Percentiles rank a stretch among this genome's conserved stretches.
Evolutionary conservation across 2,797 vertebrate species (phyloP).

Genomic region (Typhlichthys eigenmanni): DNA sequence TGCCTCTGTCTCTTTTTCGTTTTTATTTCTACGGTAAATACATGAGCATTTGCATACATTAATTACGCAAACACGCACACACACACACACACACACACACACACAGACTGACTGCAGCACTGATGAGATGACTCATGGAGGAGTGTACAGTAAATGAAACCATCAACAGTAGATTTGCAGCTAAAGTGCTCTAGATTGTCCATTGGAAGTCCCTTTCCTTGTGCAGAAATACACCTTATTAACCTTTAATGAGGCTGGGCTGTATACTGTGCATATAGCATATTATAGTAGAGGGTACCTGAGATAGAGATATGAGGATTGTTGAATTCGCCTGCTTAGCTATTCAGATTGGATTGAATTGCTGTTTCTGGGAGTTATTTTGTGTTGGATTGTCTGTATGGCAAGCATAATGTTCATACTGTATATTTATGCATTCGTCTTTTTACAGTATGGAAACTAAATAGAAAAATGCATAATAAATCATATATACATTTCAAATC

Average conservation of each 20-base stretch:
- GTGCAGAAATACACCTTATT: too few species aligned
- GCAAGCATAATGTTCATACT: too few species aligned
- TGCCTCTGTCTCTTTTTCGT: background rate
- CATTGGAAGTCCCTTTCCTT: background rate
- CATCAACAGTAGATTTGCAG: background rate
- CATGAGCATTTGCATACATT: background rate
- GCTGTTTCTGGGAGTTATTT: background rate
- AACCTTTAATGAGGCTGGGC: too few species aligned
- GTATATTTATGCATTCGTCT: too few species aligned
- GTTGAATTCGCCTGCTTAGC: background rate
- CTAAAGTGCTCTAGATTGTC: background rate
- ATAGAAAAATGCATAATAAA: too few species aligned
- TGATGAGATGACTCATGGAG: background rate
- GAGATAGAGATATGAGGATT: too few species aligned
- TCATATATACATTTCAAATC: too few species aligned
- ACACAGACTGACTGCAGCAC: background rate
- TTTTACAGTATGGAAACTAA: too few species aligned
- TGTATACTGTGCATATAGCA: background rate
- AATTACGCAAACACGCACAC: background rate
- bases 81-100: slow-evolving; percentile 1
- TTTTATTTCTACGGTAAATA: slow-evolving; percentile 19
- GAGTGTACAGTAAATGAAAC: background rate
- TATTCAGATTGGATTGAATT: background rate
- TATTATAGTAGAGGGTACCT: background rate
- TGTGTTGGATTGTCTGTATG: too few species aligned